phyloP scores from a whole-genome alignment of 2,797 vertebrate species.

The Neosilurus mollespiculum region DNA sequence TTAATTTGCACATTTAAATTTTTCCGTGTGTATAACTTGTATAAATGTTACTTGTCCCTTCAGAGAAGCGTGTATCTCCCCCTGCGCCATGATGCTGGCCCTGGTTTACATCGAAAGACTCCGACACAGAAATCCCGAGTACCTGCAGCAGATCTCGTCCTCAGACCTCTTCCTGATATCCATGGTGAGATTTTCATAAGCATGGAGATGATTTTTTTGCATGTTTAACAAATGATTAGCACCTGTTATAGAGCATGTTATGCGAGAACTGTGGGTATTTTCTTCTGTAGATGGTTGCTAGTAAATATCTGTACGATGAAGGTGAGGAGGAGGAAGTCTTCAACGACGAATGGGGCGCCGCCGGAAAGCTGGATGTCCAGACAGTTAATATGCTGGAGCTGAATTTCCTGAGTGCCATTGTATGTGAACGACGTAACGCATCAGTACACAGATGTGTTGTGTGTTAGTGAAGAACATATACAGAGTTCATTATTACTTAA shows the following conservation, averaged over 20 bases:
- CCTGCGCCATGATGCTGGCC: constrained; percentile 98
- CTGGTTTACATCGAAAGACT: constrained; percentile 96
- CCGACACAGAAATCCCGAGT: constrained; percentile 93
- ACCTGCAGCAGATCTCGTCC: constrained; percentile 95
- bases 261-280: background rate
- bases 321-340: constrained; percentile 98
- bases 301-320: constrained; percentile 97
- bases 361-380: constrained; percentile 90
- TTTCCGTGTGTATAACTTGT: rapidly evolving
- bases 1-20: background rate
- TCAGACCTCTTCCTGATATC: constrained; percentile 98
- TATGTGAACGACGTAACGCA: constrained; percentile 64
- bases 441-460: background rate
- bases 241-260: background rate
- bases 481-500: rapidly evolving
- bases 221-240: background rate
- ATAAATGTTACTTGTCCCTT: background rate
- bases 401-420: constrained; percentile 93
- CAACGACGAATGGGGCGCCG: constrained; percentile 96
- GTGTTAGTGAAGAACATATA: background rate
- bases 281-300: constrained; percentile 91
- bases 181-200: constrained; percentile 78
- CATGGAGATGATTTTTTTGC: background rate
- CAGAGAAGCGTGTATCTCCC: constrained; percentile 97
- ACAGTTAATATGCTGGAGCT: constrained; percentile 93